Conservation (phyloP, 2,797 vertebrate genomes). For the Okamejei kenojei region DNA sequence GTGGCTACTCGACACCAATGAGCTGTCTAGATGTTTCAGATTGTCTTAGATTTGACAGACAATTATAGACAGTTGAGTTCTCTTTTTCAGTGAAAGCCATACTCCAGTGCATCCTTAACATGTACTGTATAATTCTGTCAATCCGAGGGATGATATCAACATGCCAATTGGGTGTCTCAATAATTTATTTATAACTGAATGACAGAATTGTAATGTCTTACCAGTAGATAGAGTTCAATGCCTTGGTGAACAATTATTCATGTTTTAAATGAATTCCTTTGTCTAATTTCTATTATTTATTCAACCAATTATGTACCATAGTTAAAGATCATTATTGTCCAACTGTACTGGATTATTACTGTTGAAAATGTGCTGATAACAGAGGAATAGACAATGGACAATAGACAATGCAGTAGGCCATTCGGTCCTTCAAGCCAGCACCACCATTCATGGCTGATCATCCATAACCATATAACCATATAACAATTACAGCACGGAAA, state of each 20-base stretch:
- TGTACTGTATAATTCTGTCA: conserved; percentile 47
- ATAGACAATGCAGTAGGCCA: too few species aligned
- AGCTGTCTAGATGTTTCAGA: conserved; percentile 47
- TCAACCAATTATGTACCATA: conserved; percentile 48
- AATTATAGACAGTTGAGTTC: conserved; percentile 47
- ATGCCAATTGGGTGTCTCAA: conserved; percentile 48
- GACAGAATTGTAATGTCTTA: conserved; percentile 48
- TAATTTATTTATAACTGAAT: conserved; percentile 55
- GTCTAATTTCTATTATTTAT: conserved; percentile 54
- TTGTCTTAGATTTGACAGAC: conserved; percentile 40
- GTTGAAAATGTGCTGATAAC: conserved; percentile 42
- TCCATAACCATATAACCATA: too few species aligned
- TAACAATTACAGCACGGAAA: too few species aligned
- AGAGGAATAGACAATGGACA: conserved; percentile 40
- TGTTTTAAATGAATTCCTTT: conserved; percentile 48
- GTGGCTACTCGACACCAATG: conserved; percentile 43
- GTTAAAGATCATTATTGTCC: conserved; percentile 52
- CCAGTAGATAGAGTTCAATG: conserved; percentile 44
- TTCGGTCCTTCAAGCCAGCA: too few species aligned
- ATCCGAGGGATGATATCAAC: conserved; percentile 46
- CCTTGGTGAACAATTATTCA: conserved; percentile 45
- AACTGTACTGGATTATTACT: conserved; percentile 47
- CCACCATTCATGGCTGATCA: too few species aligned
- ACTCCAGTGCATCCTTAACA: conserved; percentile 43
- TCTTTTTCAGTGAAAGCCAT: conserved; percentile 49